Evolutionary conservation across 2,888 invertebrate species (phyloP).

Genomic region (Iphiclides podalirius): DNA sequence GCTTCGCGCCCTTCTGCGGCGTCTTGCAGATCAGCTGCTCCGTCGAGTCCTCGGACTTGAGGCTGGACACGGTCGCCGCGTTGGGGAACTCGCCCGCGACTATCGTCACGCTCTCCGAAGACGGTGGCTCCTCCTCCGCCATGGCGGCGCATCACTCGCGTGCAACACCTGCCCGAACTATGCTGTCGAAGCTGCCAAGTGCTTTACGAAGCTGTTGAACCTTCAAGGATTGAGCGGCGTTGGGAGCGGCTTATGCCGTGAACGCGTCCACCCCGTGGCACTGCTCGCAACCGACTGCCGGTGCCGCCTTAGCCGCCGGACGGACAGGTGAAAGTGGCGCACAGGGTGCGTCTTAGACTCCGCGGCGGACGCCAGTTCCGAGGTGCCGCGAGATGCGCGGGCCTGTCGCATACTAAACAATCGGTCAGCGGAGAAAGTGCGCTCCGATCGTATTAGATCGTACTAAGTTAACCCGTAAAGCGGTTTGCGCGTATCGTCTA

Average conservation of each 20-base stretch:
- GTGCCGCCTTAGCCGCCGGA: too few species aligned
- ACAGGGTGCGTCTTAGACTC: conserved; percentile 28
- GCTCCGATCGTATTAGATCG: not conserved
- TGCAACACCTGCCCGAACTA: too few species aligned
- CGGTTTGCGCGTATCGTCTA: too few species aligned
- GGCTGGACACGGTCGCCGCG: conserved; percentile 69
- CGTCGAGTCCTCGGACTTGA: conserved; percentile 77
- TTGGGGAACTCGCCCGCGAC: conserved; percentile 46
- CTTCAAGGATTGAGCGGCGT: conserved; percentile 24
- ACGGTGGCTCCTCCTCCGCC: conserved; percentile 41
- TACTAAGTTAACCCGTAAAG: not conserved
- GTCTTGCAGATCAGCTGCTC: conserved; percentile 80
- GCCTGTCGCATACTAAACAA: conserved; percentile 12
- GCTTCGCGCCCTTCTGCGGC: conserved; percentile 57
- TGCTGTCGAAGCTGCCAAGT: too few species aligned
- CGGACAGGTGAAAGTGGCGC: conserved; percentile 39
- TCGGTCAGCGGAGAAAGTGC: conserved; percentile 6
- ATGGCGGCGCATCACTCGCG: conserved; percentile 34
- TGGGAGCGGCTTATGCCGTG: conserved; percentile 28
- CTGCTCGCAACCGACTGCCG: conserved; percentile 32
- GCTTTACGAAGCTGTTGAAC: not conserved
- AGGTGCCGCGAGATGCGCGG: conserved; percentile 14
- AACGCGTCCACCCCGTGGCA: conserved; percentile 24
- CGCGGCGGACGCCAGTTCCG: conserved; percentile 4
- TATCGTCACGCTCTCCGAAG: conserved; percentile 40